Base-by-base conservation (phyloP, 2,797 vertebrate genomes). In the Pseudopleuronectes americanus region DNA sequence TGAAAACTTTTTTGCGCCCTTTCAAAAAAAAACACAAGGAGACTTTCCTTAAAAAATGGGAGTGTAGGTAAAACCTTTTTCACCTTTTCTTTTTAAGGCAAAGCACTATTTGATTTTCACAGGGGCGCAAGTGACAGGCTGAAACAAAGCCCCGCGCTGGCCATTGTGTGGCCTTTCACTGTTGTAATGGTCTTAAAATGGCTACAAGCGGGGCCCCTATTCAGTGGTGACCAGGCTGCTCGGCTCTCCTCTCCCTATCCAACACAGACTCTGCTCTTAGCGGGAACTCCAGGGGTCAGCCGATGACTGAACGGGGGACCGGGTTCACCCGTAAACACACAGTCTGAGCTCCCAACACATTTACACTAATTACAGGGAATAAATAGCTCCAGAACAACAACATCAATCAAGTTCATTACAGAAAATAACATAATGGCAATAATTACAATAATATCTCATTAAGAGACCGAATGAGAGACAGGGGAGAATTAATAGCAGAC, bases 401-500 rank as follows among this genome's bases (percentile, higher is more conserved):
- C 90, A 94, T 94, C 92, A 90, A 95, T 95, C 93, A 94, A 79
- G 79, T 92, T 91, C 92, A 95, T 94, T 93, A 92, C 62, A 74
- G 89, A 91, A 94, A 94, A 94, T 87, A 89, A 76, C 91, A 81
- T 93, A 94, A 95, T 95, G 92, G 93, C 92, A 95, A 94, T 95
- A 92, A 95, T 95, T 94, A 93, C 88, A 93, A 94, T 93, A 94
- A 95, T 94, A 94, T 93, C 93, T 94, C 92, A 95, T 95, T 95
- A 95, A 93, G 90, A 84, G 58, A 86, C 92, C 94, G 95, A 94
- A 93, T 81, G 84, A 92, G 94, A 93, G 95, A 94, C 92, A 89
- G 93, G 94, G 92, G 92, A 93, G 85, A 94, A 93, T 94, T 93
- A 95, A 97, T 96, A 96, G 97, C 96, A 97, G 97, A 98, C 97